A percentile compares a stretch with the other conserved stretches of the same genome.
Evolutionary conservation across 2,888 invertebrate species (phyloP).

Genomic region (Nemapogon koenigi): DNA sequence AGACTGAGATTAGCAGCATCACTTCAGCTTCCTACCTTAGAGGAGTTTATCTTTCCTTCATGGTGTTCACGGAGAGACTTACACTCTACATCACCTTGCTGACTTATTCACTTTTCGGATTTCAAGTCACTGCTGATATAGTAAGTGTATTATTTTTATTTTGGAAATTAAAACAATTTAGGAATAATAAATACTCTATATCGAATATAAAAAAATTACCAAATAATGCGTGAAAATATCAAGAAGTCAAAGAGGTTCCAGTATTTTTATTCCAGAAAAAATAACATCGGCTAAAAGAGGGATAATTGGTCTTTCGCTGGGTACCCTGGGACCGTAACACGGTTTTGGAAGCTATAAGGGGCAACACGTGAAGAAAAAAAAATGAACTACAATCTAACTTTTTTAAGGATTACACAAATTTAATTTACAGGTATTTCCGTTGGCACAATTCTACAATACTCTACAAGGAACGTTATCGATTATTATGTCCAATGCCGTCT

Average conservation of each 20-base stretch:
- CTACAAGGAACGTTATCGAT: constrained; percentile 68
- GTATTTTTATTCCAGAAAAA: too few species aligned
- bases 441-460: constrained; percentile 70
- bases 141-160: constrained; percentile 41
- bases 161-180: too few species aligned
- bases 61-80: constrained; percentile 86
- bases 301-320: too few species aligned
- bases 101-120: constrained; percentile 75
- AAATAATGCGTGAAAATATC: too few species aligned
- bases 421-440: constrained; percentile 62
- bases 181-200: too few species aligned
- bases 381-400: too few species aligned
- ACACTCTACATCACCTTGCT: constrained; percentile 83
- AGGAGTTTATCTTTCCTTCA: constrained; percentile 71
- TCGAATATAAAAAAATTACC: too few species aligned
- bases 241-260: too few species aligned
- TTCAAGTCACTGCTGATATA: constrained; percentile 61
- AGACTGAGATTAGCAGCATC: constrained; percentile 69
- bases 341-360: too few species aligned
- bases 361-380: too few species aligned
- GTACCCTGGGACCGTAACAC: too few species aligned
- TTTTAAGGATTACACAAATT: background rate
- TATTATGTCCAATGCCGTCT: constrained; percentile 65
- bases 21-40: constrained; percentile 70
- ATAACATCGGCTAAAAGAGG: too few species aligned